phyloP scores from a whole-genome alignment of 2,888 invertebrate genomes.

The Plebejus anna region DNA sequence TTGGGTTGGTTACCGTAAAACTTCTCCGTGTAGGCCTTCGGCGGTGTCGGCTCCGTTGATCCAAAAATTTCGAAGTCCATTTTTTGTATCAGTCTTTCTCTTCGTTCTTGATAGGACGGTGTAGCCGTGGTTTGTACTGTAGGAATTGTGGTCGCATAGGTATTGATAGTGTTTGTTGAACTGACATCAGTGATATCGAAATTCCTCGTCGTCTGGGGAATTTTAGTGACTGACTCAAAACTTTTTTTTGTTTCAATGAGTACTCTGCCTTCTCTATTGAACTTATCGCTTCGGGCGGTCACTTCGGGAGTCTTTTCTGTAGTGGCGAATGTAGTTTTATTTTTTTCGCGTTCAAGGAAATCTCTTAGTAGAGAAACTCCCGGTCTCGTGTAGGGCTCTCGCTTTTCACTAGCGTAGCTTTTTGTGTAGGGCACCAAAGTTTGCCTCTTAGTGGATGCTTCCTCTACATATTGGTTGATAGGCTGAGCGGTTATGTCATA shows the following conservation, averaged over 20 bases:
- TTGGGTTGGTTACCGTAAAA: conserved; percentile 65
- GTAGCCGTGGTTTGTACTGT: conserved; percentile 54
- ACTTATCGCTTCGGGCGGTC: conserved; percentile 50
- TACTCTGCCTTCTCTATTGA: conserved; percentile 44
- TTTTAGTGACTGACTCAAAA: conserved; percentile 68
- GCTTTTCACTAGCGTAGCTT: conserved; percentile 57
- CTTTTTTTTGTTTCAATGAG: conserved; percentile 52
- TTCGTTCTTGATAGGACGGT: conserved; percentile 81
- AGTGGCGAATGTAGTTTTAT: conserved; percentile 53
- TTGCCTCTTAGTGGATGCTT: conserved; percentile 61
- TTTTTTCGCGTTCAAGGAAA: conserved; percentile 65
- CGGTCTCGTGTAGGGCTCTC: conserved; percentile 71
- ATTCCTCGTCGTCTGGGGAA: conserved; percentile 57
- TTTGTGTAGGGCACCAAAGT: conserved; percentile 69
- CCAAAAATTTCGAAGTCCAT: conserved; percentile 77
- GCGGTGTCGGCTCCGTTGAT: conserved; percentile 64
- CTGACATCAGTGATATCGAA: conserved; percentile 50
- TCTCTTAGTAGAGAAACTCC: conserved; percentile 65
- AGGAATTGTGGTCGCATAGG: conserved; percentile 50
- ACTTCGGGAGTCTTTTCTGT: conserved; percentile 52
- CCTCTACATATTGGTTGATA: conserved; percentile 43
- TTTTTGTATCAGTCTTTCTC: conserved; percentile 85
- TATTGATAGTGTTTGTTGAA: conserved; percentile 53
- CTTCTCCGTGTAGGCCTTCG: conserved; percentile 67
- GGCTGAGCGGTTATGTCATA: conserved; percentile 65